Evolutionary conservation across 2,888 invertebrate genomes (phyloP).

Genomic region (Stictocephala bisonia): DNA sequence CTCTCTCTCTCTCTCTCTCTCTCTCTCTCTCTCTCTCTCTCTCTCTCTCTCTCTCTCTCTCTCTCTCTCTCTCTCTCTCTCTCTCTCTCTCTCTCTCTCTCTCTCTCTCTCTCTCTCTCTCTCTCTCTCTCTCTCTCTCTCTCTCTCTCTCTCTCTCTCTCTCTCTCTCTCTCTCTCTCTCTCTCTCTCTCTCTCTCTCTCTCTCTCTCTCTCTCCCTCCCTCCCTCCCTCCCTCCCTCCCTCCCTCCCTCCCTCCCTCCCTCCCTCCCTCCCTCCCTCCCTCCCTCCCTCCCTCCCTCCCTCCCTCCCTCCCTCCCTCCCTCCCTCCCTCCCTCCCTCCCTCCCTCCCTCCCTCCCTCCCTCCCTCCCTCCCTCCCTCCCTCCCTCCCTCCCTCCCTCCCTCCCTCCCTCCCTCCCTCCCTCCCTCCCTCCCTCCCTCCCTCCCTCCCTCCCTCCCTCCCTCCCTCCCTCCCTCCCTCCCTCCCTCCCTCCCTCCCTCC

Average conservation of each 20-base stretch:
- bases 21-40: not conserved
- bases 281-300: not conserved
- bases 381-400: not conserved
- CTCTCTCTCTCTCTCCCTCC: not conserved
- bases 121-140: not conserved
- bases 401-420: not conserved
- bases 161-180: conserved; percentile 1
- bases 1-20: not conserved
- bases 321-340: not conserved
- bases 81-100: not conserved
- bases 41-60: not conserved
- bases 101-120: conserved; percentile 30
- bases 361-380: conserved; percentile 15
- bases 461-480: no score
- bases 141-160: not conserved
- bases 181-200: conserved; percentile 21
- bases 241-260: conserved; percentile 19
- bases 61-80: not conserved
- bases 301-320: not conserved
- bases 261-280: conserved; percentile 19
- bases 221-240: conserved; percentile 32
- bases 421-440: not conserved
- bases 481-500: no score
- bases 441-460: conserved; percentile 26
- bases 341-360: conserved; percentile 1